phyloP scores from a whole-genome alignment of 2,113 vertebrate genomes.

The Otus sunia region DNA sequence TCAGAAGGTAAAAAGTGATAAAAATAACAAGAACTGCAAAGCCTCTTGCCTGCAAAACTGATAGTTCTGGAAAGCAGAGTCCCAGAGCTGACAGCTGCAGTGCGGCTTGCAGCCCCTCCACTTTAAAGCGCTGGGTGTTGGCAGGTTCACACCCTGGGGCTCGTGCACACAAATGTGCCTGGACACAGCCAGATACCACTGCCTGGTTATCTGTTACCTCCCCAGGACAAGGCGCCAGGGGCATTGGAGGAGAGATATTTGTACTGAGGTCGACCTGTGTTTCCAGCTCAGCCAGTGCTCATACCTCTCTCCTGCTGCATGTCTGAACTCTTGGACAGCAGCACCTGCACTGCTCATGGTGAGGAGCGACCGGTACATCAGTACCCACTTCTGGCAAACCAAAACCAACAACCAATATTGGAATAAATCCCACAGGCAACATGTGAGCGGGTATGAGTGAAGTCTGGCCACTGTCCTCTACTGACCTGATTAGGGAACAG shows the following conservation, averaged over 20 bases:
- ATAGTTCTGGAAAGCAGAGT: neutral
- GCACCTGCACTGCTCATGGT: neutral
- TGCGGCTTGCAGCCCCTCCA: neutral
- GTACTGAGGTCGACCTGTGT: neutral
- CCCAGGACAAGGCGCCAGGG: neutral
- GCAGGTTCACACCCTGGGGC: neutral
- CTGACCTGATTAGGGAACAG: neutral
- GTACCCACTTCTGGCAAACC: neutral
- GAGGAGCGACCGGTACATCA: rapidly evolving
- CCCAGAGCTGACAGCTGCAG: rapidly evolving
- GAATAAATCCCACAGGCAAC: neutral
- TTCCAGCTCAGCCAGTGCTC: neutral
- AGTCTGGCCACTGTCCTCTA: neutral
- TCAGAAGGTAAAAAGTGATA: neutral
- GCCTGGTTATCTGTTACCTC: neutral
- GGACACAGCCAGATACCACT: neutral
- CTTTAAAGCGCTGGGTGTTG: neutral
- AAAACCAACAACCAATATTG: rapidly evolving
- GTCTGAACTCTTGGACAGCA: rapidly evolving
- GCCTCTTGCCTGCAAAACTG: neutral
- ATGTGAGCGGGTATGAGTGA: neutral
- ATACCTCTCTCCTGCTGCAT: neutral
- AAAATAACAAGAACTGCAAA: neutral
- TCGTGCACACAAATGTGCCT: neutral
- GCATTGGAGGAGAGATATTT: neutral